These are phyloP conservation scores for Erinaceus europaeus DNA, from an alignment of 2,113 vertebrate genomes.

Conservation along the genomic window DNA sequence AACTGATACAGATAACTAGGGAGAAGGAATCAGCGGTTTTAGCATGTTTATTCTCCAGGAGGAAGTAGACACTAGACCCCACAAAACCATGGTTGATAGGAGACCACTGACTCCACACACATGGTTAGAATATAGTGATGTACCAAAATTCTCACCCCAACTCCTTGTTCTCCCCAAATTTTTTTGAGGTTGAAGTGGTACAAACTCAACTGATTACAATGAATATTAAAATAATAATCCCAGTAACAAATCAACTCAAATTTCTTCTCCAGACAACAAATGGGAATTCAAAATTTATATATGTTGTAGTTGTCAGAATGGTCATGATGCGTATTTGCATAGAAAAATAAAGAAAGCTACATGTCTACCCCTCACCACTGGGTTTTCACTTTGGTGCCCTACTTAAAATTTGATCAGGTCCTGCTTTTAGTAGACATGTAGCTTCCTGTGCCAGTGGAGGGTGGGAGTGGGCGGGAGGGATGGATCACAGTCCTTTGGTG, in stretches of 20 bases:
- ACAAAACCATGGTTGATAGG: not conserved
- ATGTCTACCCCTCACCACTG: no score
- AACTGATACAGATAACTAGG: constrained; percentile 45
- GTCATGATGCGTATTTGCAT: no score
- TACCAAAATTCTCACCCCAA: not conserved
- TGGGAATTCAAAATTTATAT: not conserved
- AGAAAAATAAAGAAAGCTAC: no score
- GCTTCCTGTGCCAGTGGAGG: no score
- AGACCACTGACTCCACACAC: rapidly evolving
- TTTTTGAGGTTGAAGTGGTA: not conserved
- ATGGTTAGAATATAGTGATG: not conserved
- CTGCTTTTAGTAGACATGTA: no score
- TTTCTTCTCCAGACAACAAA: not conserved
- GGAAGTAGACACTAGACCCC: not conserved
- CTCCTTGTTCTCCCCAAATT: not conserved
- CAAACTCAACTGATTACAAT: not conserved
- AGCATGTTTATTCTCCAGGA: not conserved
- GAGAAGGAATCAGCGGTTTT: constrained; percentile 25
- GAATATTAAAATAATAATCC: not conserved
- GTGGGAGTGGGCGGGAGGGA: no score
- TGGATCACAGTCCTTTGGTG: no score
- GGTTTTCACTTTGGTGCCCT: no score
- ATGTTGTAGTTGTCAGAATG: no score
- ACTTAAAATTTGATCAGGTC: no score
- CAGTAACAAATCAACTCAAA: not conserved